These are phyloP conservation scores for Cephus pygmeus DNA, from an alignment of 2,888 invertebrate genomes.

Conservation along the genomic window DNA sequence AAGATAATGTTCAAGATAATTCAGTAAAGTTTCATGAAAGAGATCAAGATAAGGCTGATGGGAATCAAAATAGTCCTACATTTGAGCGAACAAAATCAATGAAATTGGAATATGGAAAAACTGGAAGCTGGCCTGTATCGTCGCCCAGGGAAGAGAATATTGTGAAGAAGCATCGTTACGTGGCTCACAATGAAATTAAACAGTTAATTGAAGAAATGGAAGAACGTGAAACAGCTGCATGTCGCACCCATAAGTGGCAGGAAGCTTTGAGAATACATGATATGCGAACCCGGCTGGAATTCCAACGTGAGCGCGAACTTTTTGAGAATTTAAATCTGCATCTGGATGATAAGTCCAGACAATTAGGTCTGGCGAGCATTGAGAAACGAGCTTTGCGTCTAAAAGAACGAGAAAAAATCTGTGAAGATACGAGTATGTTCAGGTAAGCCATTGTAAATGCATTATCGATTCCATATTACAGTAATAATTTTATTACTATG, in stretches of 20 bases:
- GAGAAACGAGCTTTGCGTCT: conserved; percentile 42
- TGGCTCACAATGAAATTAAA: conserved; percentile 52
- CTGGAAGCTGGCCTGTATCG: neutral
- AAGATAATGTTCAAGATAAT: neutral
- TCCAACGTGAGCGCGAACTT: conserved; percentile 51
- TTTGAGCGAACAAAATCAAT: neutral
- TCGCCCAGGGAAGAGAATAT: conserved; percentile 40
- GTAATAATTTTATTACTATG: neutral
- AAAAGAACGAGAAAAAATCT: conserved; percentile 39
- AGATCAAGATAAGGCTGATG: neutral
- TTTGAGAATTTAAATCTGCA: conserved; percentile 45
- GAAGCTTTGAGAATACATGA: conserved; percentile 58
- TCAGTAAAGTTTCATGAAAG: neutral
- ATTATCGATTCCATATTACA: neutral
- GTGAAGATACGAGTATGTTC: conserved; percentile 48
- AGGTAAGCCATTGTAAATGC: conserved; percentile 25
- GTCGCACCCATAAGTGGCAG: conserved; percentile 51
- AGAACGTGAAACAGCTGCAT: conserved; percentile 49
- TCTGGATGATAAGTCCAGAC: conserved; percentile 44
- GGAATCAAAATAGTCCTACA: neutral
- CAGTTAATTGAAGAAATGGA: conserved; percentile 49
- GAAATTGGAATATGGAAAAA: neutral
- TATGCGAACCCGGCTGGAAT: conserved; percentile 55
- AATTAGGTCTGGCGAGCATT: conserved; percentile 43
- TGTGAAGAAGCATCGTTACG: conserved; percentile 50